Percentiles rank a stretch among this genome's conserved stretches.
These are phyloP conservation scores for Onchidella celtica DNA, from an alignment of 2,888 invertebrate genomes.

Conservation along the genomic window DNA sequence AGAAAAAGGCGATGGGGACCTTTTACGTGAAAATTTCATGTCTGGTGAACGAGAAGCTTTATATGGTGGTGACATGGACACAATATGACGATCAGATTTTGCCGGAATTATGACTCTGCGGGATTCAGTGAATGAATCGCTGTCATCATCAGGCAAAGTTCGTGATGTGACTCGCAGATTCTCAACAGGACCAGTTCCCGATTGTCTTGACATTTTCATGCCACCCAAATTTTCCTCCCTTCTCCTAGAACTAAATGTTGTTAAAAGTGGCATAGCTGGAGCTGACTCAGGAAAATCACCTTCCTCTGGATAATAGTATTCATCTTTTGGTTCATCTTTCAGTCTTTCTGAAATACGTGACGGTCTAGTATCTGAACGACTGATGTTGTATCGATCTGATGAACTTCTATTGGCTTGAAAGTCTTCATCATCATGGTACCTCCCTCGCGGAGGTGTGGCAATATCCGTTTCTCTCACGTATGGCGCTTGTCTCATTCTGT, in stretches of 20 bases:
- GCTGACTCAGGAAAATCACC: not conserved
- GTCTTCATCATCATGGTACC: not conserved
- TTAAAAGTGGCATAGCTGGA: not conserved
- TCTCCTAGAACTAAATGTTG: not conserved
- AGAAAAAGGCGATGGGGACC: slow-evolving; percentile 27
- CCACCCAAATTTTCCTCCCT: slow-evolving; percentile 29
- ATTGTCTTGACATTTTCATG: not conserved
- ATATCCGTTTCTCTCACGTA: not conserved
- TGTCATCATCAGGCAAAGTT: slow-evolving; percentile 5
- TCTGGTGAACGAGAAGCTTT: slow-evolving; percentile 24
- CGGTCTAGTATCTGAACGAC: no score
- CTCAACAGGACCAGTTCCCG: slow-evolving; percentile 29
- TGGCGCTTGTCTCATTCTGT: not conserved
- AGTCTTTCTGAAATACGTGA: slow-evolving; percentile 19
- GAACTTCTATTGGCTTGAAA: not conserved
- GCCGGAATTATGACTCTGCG: slow-evolving; percentile 39
- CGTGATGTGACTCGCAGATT: slow-evolving; percentile 40
- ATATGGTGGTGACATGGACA: slow-evolving; percentile 26
- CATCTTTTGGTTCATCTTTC: slow-evolving; percentile 28
- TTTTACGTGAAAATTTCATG: not conserved
- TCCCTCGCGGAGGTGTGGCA: not conserved
- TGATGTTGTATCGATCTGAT: not conserved
- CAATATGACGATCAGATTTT: slow-evolving; percentile 18
- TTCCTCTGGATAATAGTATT: slow-evolving; percentile 42
- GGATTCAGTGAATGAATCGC: slow-evolving; percentile 20